Evolutionary conservation across 2,888 invertebrate genomes (phyloP), one percentile per base, ranked within the genome.

Genomic region (Cartodere bifasciata): DNA sequence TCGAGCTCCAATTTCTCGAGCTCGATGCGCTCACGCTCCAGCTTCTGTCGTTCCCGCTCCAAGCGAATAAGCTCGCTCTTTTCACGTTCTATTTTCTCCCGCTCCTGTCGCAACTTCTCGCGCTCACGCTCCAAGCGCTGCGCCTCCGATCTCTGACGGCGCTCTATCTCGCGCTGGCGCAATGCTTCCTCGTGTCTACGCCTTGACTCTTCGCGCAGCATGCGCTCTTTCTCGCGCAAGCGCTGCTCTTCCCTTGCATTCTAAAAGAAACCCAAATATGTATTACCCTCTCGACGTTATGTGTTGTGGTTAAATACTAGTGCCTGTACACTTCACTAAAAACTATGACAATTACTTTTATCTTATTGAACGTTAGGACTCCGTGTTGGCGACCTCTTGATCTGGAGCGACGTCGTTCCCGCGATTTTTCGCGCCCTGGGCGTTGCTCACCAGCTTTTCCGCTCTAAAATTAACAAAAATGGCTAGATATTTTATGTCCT

Each of bases 21-120:
- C 43, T 70, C 69, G 21, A 60, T 40, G 39, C 57, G 56, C 35
- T 58, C 56, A 3, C 68, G 56, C 48, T 75, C 75, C 29, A 71
- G 45, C 27, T 84, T 73, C 50, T 87, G 86, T 28, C 86, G 70
- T 54, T 90, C 90, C 10, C 87, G 70, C 55, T 90, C 87, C 40
- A 88, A 56, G 29, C 84, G 73, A 42, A 90, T 63, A 13, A 90
- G 57, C 52, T 91, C 88, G 10, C 82, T 79, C 58, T 85, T 85
- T 53, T 90, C 88, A 3, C 84, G 72, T 53, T 92, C 92, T 31
- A 91, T 75, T 44, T 80, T 76, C 48, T 88, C 88, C 13, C 87
- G 72, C 60, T 92, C 92, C 9, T 83, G 62, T 25, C 82, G 70
- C 38, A 88, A 61, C 49, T 83, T 82, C 48, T 85, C 82, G 14